Evolutionary conservation across 2,888 invertebrate species (phyloP).

Genomic region (Baccha elongata): DNA sequence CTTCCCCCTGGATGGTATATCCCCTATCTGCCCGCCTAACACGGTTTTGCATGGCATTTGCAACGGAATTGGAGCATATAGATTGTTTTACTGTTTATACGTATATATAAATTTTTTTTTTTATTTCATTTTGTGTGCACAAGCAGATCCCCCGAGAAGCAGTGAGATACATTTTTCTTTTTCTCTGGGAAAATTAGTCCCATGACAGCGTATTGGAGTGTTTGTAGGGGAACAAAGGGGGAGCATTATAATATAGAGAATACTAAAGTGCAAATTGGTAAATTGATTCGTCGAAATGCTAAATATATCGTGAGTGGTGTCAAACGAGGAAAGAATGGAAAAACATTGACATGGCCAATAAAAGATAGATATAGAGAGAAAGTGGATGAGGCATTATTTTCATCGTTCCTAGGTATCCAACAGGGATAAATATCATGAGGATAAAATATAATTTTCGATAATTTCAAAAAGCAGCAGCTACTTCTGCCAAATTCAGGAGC

Average conservation of each 20-base stretch:
- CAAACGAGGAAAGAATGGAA: constrained; percentile 40
- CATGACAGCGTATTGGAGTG: constrained; percentile 34
- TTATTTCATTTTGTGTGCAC: not conserved
- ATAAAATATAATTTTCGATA: constrained; percentile 28
- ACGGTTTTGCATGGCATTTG: constrained; percentile 47
- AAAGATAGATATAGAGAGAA: not conserved
- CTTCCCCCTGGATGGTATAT: constrained; percentile 3
- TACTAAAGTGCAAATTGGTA: constrained; percentile 61
- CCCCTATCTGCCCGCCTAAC: constrained; percentile 17
- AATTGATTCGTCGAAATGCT: constrained; percentile 70
- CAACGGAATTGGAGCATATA: constrained; percentile 62
- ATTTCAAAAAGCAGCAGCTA: constrained; percentile 9
- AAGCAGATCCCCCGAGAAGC: constrained; percentile 32
- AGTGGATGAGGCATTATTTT: not conserved
- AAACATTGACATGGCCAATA: constrained; percentile 21
- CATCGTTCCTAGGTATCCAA: not conserved
- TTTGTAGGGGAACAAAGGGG: not conserved
- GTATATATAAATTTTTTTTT: too few relatives aligned
- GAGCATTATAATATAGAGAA: constrained; percentile 5
- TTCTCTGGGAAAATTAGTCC: constrained; percentile 57
- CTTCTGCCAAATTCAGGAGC: not conserved
- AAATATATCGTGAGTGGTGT: constrained; percentile 60
- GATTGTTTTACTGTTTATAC: constrained; percentile 51
- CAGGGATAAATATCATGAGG: not conserved
- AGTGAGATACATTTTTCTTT: constrained; percentile 27